These are phyloP conservation scores for Drosophila albomicans DNA, from an alignment of 1,140 invertebrate genomes.

Conservation along the genomic window DNA sequence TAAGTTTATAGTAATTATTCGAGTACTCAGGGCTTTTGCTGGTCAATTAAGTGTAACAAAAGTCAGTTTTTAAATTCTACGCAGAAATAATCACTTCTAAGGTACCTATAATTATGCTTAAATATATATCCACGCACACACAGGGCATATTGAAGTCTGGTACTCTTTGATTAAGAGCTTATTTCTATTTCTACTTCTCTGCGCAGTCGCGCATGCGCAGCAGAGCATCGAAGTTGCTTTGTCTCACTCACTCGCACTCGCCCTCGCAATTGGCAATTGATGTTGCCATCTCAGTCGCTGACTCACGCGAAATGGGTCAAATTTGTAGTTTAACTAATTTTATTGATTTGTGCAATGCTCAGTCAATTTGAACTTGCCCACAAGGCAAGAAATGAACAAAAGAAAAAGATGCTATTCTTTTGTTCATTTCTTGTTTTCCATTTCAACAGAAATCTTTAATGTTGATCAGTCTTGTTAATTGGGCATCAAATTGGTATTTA, in stretches of 20 bases:
- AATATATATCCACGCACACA: not conserved
- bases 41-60: not conserved
- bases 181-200: constrained; percentile 38
- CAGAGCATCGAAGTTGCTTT: constrained; percentile 34
- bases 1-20: not conserved
- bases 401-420: too few relatives aligned
- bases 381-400: too few relatives aligned
- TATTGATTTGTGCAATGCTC: constrained; percentile 40
- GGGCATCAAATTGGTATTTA: constrained; percentile 66
- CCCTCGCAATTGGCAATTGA: constrained; percentile 22
- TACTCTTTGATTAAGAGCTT: constrained; percentile 2
- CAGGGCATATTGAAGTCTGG: constrained; percentile 11
- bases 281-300: constrained; percentile 28
- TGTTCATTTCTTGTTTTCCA: not conserved
- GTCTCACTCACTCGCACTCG: too few relatives aligned
- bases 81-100: not conserved
- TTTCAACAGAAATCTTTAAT: not conserved
- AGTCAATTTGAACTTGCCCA: constrained; percentile 24
- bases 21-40: not conserved
- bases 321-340: constrained; percentile 46
- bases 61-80: not conserved
- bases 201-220: constrained; percentile 67
- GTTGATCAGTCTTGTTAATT: constrained; percentile 50
- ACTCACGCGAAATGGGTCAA: constrained; percentile 68
- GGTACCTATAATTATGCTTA: not conserved